Base-by-base conservation (phyloP, 2,888 invertebrate genomes). In the Lypha dubia region DNA sequence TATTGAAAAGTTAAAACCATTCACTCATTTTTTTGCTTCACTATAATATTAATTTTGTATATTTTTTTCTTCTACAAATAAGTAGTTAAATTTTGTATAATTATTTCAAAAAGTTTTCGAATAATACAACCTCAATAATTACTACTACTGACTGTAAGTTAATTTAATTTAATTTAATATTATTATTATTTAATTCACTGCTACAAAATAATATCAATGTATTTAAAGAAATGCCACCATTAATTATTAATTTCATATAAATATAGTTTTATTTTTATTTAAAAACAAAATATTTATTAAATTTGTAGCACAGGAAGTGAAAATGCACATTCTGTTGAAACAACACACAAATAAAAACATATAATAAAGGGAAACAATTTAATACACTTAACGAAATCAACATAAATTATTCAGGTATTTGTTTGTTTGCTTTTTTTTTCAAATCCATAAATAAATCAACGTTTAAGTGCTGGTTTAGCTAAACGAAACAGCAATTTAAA, bases 91-190 rank as follows among this genome's bases (percentile, higher is more conserved):
- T 60, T 20, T 38, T 38, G 22, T 6, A 15, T 35, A 38, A 60
- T 38, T 35, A 1, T 60, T 60, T 20, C 0, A 60, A 60, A 20
- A 38, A 20, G 13, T 20, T 60, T 60, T 38, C 32, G 17, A 56
- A 56, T 56, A 9, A 56, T 56, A n/a, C 5, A 56, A 56, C 28
- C n/a, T 56, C 4, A 28, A 32, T 56, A 56, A 35, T 60, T 58
- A 35, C 0, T 53, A 13, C 9, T 17, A 20, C 6, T 60, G 17
- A 20, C 20, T 20, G 13, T 38, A 38, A 2, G 1, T 20, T 32
- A 28, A 28, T 28, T 56, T 24, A n/a, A 58, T n/a, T n/a, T n/a
- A n/a, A n/a, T n/a, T n/a, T n/a, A n/a, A 28, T 28, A 28, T 4
- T 58, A 35, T 58, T 17, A 15, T 38, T 60, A 60, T 38, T 22